A percentile compares a stretch with the other conserved stretches of the same genome.
phyloP scores from a whole-genome alignment of 2,113 vertebrate species.

The Patagioenas fasciata region DNA sequence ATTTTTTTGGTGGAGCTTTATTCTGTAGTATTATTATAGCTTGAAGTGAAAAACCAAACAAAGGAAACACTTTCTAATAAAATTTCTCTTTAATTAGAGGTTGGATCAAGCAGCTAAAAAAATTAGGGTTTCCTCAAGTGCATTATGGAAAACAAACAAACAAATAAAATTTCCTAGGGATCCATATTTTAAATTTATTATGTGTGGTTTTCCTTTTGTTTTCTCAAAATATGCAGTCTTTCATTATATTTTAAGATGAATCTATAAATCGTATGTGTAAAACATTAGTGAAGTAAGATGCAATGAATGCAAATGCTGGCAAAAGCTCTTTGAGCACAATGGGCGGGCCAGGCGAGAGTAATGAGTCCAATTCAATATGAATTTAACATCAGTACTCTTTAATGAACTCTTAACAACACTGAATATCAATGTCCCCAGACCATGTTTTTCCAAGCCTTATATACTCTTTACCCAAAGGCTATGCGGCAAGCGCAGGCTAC shows the following conservation, averaged over 20 bases:
- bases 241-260: neutral
- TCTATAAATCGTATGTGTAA: neutral
- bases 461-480: too few relatives aligned
- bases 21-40: neutral
- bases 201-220: neutral
- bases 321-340: too few relatives aligned
- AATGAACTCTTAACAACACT: too few relatives aligned
- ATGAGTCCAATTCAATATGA: too few relatives aligned
- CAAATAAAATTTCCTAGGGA: neutral
- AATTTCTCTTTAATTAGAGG: neutral
- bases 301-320: too few relatives aligned
- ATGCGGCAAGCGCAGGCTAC: too few relatives aligned
- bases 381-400: too few relatives aligned
- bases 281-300: too few relatives aligned
- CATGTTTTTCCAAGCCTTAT: too few relatives aligned
- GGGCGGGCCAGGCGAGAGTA: too few relatives aligned
- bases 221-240: neutral
- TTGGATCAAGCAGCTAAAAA: neutral
- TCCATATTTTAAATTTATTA: neutral
- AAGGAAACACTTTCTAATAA: neutral
- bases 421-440: too few relatives aligned
- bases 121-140: neutral
- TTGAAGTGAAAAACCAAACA: neutral
- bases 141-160: neutral
- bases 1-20: neutral